A percentile compares a stretch with the other conserved stretches of the same genome.
Evolutionary conservation across 2,797 vertebrate species (phyloP).

Genomic region (Octomys mimax): DNA sequence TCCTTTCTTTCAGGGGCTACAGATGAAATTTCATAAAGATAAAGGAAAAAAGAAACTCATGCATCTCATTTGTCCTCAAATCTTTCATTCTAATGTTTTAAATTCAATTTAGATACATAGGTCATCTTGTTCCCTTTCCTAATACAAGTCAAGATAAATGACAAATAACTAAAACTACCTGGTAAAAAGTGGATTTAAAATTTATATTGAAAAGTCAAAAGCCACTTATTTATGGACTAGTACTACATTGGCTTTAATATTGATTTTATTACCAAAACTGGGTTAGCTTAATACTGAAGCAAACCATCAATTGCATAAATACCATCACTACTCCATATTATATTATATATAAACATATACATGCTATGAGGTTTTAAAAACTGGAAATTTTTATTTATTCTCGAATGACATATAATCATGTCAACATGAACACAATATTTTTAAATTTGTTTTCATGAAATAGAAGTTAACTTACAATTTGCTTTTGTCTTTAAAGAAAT

Average conservation of each 20-base stretch:
- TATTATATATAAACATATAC: background rate
- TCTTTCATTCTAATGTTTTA: background rate
- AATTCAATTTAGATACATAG: background rate
- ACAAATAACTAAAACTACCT: background rate
- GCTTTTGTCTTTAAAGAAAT: background rate
- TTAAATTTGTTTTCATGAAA: background rate
- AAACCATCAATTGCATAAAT: background rate
- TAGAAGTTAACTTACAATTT: conserved; percentile 9
- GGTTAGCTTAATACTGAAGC: background rate
- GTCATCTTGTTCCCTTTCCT: background rate
- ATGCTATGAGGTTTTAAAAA: background rate
- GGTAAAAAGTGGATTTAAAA: background rate
- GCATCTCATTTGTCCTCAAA: background rate
- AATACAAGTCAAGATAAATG: background rate
- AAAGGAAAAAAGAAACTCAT: background rate
- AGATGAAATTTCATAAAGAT: background rate
- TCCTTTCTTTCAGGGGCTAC: background rate
- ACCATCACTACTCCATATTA: background rate
- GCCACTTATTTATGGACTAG: background rate
- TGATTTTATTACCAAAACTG: background rate
- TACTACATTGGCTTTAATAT: background rate
- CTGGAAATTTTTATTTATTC: background rate
- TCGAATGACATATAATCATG: background rate
- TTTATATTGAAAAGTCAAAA: conserved; percentile 4
- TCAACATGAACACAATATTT: background rate